Percentiles rank a stretch among this genome's conserved stretches.
phyloP scores from a whole-genome alignment of 2,113 vertebrate species.

The Epinephelus moara region DNA sequence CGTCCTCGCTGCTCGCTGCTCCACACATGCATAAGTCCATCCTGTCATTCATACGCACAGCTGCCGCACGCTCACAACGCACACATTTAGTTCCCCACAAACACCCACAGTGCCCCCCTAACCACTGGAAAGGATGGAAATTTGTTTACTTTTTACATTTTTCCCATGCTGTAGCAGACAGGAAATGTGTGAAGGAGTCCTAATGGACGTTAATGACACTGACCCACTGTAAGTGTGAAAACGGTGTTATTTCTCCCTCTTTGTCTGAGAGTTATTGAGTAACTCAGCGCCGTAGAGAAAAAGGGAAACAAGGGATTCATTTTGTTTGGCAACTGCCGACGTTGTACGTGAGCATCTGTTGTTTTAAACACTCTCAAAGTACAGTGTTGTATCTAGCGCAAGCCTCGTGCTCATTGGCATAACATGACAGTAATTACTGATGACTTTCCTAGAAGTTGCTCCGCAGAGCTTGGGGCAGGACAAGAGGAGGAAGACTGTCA shows the following conservation, averaged over 20 bases:
- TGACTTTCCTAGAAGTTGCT: constrained; percentile 75
- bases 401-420: constrained; percentile 60
- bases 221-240: constrained; percentile 28
- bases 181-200: constrained; percentile 37
- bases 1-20: constrained; percentile 24
- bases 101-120: constrained; percentile 43
- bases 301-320: not conserved
- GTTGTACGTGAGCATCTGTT: constrained; percentile 12
- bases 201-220: constrained; percentile 45
- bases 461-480: constrained; percentile 27
- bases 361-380: constrained; percentile 17
- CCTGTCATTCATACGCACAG: constrained; percentile 45
- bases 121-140: constrained; percentile 51
- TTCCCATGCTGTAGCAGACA: constrained; percentile 40
- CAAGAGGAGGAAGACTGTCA: constrained; percentile 42
- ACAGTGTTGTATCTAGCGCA: not conserved
- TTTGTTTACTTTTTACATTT: constrained; percentile 58
- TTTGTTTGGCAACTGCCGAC: constrained; percentile 18
- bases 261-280: constrained; percentile 26
- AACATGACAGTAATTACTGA: constrained; percentile 67
- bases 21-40: constrained; percentile 23
- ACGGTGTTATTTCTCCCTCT: constrained; percentile 20
- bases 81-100: constrained; percentile 44
- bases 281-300: not conserved
- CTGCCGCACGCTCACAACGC: constrained; percentile 47